Evolutionary conservation across 2,797 vertebrate genomes (phyloP), one percentile per base, ranked within the genome.

Genomic region (Synanceia verrucosa): DNA sequence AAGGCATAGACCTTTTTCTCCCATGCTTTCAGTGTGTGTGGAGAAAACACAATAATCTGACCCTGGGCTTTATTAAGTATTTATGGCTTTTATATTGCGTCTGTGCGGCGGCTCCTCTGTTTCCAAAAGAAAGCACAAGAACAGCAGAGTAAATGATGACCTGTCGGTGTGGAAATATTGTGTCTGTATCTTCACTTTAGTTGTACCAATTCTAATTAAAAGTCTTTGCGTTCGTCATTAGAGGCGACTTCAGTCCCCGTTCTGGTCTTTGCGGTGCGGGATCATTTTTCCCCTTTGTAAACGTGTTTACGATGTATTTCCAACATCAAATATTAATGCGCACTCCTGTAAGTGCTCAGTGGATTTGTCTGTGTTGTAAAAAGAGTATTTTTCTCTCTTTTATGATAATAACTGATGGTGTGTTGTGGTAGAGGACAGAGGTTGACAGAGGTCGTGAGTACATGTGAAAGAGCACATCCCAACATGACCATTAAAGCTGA

Each of bases 241-340:
- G 23, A 44, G 16, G 39, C 31, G 3, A 31, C 26, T 48, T 51
- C 6, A 6, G 4, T 46, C 23, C 53, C n/a, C 28, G 12, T 34
- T n/a, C 46, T 62, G 13, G 9, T 56, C 44, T 51, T 14, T 23
- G 29, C 53, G 29, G 19, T 10, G 39, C 19, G 26, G n/a, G 16
- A 37, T 46, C 9, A 4, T n/a, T 36, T 57, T 19, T 21, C 37
- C 14, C 37, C n/a, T 65, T 75, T 21, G 4, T 26, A 14, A 71
- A 71, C 26, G 24, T 61, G 16, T 76, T 79, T 50, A 75, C 41
- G 21, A 39, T 55, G 26, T 71, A 68, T 74, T 70, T 48, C 53
- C 29, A 52, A 18, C 70, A 82, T 80, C 47, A 76, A 65, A 70
- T 80, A 84, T 86, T 76, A 10, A 86, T 82, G 72, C 5, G 53